phyloP scores from a whole-genome alignment of 2,797 vertebrate genomes.

The Paedocypris micromegethes region DNA sequence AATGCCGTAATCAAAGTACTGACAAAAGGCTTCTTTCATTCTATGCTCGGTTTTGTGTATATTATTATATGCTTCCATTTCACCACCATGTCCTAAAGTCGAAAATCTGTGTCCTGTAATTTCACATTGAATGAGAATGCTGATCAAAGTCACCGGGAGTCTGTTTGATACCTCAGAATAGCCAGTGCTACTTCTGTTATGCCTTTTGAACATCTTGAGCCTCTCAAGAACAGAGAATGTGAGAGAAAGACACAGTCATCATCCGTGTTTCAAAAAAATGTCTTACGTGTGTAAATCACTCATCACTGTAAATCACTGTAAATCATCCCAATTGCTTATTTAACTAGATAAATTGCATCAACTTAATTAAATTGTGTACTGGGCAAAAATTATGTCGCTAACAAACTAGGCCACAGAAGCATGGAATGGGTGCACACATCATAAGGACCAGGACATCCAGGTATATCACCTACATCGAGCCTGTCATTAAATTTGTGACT shows the following conservation, averaged over 20 bases:
- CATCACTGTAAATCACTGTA: background rate
- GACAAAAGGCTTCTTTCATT: constrained; percentile 72
- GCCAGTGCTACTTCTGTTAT: constrained; percentile 62
- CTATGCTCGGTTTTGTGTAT: constrained; percentile 66
- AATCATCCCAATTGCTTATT: no score
- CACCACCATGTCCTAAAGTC: constrained; percentile 60
- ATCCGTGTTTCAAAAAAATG: constrained; percentile 64
- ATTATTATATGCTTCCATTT: constrained; percentile 66
- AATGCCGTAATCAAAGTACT: constrained; percentile 70
- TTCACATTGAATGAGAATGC: constrained; percentile 64
- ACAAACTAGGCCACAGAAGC: no score
- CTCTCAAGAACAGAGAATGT: constrained; percentile 50
- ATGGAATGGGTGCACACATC: no score
- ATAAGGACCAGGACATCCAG: no score
- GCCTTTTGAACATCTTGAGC: constrained; percentile 72
- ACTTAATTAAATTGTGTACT: no score
- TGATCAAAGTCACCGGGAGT: constrained; percentile 71
- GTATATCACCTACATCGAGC: no score
- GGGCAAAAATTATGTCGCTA: no score
- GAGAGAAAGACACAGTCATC: constrained; percentile 49
- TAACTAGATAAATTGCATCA: no score
- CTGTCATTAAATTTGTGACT: no score
- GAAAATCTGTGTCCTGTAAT: constrained; percentile 57
- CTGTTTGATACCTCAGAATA: constrained; percentile 71
- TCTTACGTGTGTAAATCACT: constrained; percentile 52